Percentiles rank a stretch among this genome's conserved stretches.
These are phyloP conservation scores for Apeltes quadracus DNA, from an alignment of 2,113 vertebrate genomes.

Conservation along the genomic window DNA sequence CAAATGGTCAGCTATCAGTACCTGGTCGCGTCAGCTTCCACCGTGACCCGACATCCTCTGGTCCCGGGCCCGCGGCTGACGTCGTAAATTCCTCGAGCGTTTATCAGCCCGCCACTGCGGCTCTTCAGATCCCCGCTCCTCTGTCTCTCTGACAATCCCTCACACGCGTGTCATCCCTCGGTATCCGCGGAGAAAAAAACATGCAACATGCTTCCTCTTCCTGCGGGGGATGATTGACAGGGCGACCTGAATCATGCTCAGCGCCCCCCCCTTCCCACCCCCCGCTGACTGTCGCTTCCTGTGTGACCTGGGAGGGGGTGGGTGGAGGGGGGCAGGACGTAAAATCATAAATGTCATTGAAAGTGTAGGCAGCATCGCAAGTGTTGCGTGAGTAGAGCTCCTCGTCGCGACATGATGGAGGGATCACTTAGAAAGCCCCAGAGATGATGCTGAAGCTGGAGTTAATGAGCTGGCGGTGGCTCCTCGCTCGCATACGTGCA, in stretches of 20 bases:
- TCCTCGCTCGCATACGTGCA: slow-evolving; percentile 12
- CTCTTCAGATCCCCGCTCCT: slow-evolving; percentile 28
- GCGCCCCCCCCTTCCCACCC: too few species aligned
- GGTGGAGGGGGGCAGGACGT: not conserved
- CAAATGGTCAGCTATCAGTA: slow-evolving; percentile 20
- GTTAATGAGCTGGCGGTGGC: slow-evolving; percentile 21
- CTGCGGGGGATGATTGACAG: slow-evolving; percentile 58
- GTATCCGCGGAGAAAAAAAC: slow-evolving; percentile 51
- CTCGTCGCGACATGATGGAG: slow-evolving; percentile 26
- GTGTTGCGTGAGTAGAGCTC: slow-evolving; percentile 15
- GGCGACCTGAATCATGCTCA: slow-evolving; percentile 49
- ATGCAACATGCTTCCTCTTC: slow-evolving; percentile 73
- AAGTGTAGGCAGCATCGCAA: slow-evolving; percentile 14
- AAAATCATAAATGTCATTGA: slow-evolving; percentile 15
- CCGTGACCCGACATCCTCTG: slow-evolving; percentile 55
- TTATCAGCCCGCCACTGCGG: slow-evolving; percentile 49
- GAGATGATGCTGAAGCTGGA: slow-evolving; percentile 30
- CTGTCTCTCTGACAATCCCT: slow-evolving; percentile 34
- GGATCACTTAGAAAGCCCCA: slow-evolving; percentile 27
- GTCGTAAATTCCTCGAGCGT: slow-evolving; percentile 64
- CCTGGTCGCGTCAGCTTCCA: slow-evolving; percentile 34
- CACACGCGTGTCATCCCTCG: slow-evolving; percentile 47
- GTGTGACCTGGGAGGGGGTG: slow-evolving; percentile 21
- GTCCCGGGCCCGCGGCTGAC: slow-evolving; percentile 16
- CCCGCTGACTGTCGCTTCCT: slow-evolving; percentile 66